These are phyloP conservation scores for Oikopleura dioica DNA, from an alignment of 23 tunicate genomes.

Conservation along the genomic window DNA sequence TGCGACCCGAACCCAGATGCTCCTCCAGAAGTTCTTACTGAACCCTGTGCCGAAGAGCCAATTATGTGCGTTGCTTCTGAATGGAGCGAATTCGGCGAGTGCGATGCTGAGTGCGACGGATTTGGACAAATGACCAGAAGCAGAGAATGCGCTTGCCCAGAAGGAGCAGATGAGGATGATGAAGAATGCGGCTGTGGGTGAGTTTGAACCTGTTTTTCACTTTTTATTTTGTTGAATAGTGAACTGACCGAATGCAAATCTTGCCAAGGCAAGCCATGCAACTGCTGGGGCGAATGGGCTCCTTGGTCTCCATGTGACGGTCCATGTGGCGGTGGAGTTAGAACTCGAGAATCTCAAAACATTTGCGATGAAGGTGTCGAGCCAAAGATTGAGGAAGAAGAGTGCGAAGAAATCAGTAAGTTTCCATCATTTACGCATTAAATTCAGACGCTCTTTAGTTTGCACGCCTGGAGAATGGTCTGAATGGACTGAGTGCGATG, in stretches of 20 bases:
- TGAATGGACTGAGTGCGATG: slow-evolving; percentile 8
- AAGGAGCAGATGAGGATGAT: neutral
- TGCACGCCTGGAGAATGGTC: neutral
- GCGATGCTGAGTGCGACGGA: slow-evolving; percentile 1
- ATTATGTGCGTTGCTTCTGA: neutral
- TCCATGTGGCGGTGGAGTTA: neutral
- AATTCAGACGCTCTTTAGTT: neutral
- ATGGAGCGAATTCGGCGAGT: neutral
- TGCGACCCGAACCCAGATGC: neutral
- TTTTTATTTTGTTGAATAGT: too few species aligned
- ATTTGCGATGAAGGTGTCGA: neutral
- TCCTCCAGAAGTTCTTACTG: neutral
- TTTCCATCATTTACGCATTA: neutral
- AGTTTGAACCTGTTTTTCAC: too few species aligned
- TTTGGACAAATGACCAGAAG: neutral
- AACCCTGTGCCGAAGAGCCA: neutral
- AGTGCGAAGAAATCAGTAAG: neutral
- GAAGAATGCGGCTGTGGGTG: neutral
- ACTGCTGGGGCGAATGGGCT: neutral
- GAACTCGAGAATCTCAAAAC: neutral
- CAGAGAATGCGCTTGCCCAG: neutral
- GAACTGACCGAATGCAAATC: neutral
- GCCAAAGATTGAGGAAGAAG: neutral
- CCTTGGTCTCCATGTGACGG: neutral
- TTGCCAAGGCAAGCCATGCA: slow-evolving; percentile 2